phyloP scores from a whole-genome alignment of 2,113 vertebrate genomes.

The Natator depressus region DNA sequence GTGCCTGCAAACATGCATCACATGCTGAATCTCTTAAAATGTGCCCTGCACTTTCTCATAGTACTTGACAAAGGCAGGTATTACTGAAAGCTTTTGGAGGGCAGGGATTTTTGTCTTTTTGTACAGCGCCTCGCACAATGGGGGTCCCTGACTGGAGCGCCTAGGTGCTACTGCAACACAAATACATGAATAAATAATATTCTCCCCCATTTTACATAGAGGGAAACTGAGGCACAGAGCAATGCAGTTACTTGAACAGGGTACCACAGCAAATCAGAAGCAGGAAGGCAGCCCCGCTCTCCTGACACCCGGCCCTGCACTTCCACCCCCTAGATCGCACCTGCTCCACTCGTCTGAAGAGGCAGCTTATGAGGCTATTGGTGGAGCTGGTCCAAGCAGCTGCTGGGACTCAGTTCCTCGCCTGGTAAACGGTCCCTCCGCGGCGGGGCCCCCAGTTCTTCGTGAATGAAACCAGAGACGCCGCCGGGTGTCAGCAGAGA shows the following conservation, averaged over 20 bases:
- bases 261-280: neutral
- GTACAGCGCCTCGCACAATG: neutral
- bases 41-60: neutral
- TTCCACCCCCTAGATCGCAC: neutral
- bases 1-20: neutral
- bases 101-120: neutral
- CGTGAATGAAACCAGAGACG: conserved; percentile 21
- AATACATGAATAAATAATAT: neutral
- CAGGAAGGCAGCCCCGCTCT: neutral
- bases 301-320: neutral
- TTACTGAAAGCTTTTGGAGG: neutral
- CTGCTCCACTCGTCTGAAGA: neutral
- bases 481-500: conserved; percentile 47
- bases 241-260: neutral
- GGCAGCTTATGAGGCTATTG: no score
- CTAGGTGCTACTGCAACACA: neutral
- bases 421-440: neutral
- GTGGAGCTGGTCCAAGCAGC: no score
- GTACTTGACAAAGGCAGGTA: neutral
- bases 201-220: neutral
- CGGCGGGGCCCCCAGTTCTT: neutral
- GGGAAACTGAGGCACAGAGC: neutral
- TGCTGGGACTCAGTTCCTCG: no score
- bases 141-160: neutral
- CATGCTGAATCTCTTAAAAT: neutral